Evolutionary conservation across 2,113 vertebrate species (phyloP), one percentile per base, ranked within the genome.

Genomic region (Ceuthmochares aereus): DNA sequence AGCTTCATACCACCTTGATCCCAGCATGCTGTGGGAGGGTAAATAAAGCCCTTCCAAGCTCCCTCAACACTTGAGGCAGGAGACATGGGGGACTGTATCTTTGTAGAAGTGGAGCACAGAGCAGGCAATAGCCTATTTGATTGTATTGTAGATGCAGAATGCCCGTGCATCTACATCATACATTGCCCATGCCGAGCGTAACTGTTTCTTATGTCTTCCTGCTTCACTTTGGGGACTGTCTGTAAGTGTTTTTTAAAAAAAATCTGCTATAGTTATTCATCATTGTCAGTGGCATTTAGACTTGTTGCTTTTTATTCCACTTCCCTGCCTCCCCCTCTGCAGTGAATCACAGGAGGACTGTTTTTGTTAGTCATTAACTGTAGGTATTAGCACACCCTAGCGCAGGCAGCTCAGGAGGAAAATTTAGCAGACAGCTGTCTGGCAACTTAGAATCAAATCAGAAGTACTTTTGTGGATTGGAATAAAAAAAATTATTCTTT

Each of bases 341-440:
- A 79, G 58, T 96, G 93, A 89, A 92, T 95, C 90, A 86, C 43
- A 47, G 72, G 43, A 94, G 37, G 34, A 20, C 54, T 83, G 86
- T 91, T 94, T 85, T 85, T 95, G 89, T 96, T 94, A 96, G 54
- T 95, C 93, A 96, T 84, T 94, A 82, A 34, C 80, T 64, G 94
- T 96, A 84, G 96, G 95, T 93, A 90, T 96, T 94, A 82, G 79
- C 63, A 72, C 76, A 62, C 67, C 49, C 66, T 81, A 37, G 51
- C 18, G 6, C 60, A 58, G 34, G 55, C 73, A 51, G 45, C 67
- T 80, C 29, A 25, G 79, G 73, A 86, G 72, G 51, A 94, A 86
- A 93, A 96, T 84, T 89, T 84, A 91, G 79, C 54, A 75, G 92
- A 75, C 42, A 92, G 47, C 87, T 93, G 95, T 96, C 93, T 95